Evolutionary conservation across 2,113 vertebrate species (phyloP), one percentile per base, ranked within the genome.

Genomic region (Pionites leucogaster): DNA sequence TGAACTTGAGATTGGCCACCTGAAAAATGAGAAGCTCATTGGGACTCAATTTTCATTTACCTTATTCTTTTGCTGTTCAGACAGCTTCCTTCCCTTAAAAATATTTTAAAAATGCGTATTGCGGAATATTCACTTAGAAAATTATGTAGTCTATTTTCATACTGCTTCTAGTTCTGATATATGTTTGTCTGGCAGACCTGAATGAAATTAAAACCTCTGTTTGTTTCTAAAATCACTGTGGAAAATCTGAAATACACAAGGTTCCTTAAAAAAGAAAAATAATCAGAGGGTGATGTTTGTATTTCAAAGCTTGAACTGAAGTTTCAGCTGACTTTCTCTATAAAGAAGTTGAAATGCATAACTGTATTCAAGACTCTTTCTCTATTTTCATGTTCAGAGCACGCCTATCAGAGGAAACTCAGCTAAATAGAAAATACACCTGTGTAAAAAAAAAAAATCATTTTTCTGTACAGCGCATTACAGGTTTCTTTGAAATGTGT

Each of bases 41-140:
- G 50, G 53, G 63, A 46, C 81, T 92, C n/a, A 81, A 76, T 92
- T 96, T 97, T 97, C 52, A 93, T 91, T 91, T 88, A 83, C 42
- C n/a, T 96, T 86, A 17, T 90, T 92, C 68, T 72, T 82, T 57
- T 94, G 79, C 86, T 63, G 15, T 92, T 78, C 42, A 78, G 4
- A 62, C n/a, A 75, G 44, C 74, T 86, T 64, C 20, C 31, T 65
- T 93, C 82, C 27, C 84, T 93, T 84, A 57, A 84, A 81, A 84
- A 57, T 65, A 39, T 86, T 50, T 90, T 4, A 11, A 53, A 75
- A 84, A 53, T 52, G 59, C 55, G 28, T 47, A 49, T 62, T 96
- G 35, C 47, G 84, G 44, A 76, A 68, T 83, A 91, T 68, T 86
- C 28, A n/a, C 64, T 83, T 24, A 52, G 13, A 92, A 72, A 96